A percentile compares a stretch with the other conserved stretches of the same genome.
These are phyloP conservation scores for Crotalus viridis DNA, from an alignment of 2,113 vertebrate genomes.

Conservation along the genomic window DNA sequence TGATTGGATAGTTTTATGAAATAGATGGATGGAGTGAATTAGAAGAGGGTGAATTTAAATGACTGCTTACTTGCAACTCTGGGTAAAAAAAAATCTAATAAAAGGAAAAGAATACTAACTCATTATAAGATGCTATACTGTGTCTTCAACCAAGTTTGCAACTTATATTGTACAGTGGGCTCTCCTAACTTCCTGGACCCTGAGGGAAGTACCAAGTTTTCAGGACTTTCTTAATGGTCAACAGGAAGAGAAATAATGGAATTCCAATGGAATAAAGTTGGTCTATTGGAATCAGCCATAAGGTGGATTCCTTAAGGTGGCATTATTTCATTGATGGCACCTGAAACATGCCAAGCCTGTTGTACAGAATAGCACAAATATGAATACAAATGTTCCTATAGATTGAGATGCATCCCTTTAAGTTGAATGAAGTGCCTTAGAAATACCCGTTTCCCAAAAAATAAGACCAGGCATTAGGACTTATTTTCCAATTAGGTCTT, in stretches of 20 bases:
- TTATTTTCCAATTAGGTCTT: no score
- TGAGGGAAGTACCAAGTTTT: neutral
- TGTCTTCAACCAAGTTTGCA: neutral
- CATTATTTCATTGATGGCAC: neutral
- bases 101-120: neutral
- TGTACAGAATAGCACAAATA: neutral
- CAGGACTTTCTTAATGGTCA: neutral
- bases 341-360: neutral
- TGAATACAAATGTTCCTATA: neutral
- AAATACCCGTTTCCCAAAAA: neutral
- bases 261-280: neutral
- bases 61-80: neutral
- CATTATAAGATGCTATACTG: neutral
- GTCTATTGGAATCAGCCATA: neutral
- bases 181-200: neutral
- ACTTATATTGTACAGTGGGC: neutral
- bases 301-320: neutral
- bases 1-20: neutral
- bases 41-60: neutral
- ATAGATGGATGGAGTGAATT: neutral
- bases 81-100: neutral
- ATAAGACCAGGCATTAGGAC: no score
- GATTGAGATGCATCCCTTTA: neutral
- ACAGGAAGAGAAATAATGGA: neutral
- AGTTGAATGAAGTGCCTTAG: neutral